phyloP scores from a whole-genome alignment of 2,888 invertebrate genomes.

The Penaeus monodon region DNA sequence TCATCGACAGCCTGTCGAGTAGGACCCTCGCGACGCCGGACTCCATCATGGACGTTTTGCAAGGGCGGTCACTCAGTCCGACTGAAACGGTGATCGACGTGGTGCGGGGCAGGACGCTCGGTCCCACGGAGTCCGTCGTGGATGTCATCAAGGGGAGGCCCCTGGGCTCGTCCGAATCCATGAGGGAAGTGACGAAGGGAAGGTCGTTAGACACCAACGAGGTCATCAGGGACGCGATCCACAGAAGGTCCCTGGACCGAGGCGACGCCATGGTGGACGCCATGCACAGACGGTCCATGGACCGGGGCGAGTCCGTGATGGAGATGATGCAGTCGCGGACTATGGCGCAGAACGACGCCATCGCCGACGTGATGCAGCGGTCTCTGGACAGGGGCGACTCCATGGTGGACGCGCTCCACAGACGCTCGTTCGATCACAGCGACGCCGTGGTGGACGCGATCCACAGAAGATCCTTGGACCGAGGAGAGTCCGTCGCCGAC shows the following conservation, averaged over 20 bases:
- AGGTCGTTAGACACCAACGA: not conserved
- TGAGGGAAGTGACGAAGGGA: constrained; percentile 4
- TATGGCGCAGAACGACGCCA: too few relatives aligned
- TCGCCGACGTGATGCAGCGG: too few relatives aligned
- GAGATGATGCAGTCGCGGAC: too few relatives aligned
- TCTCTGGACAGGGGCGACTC: not conserved
- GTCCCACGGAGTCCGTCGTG: constrained; percentile 16
- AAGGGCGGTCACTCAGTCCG: not conserved
- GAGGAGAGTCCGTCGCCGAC: too few relatives aligned
- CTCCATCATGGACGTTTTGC: not conserved
- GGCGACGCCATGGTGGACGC: constrained; percentile 13
- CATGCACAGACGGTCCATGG: not conserved
- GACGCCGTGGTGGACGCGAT: too few relatives aligned
- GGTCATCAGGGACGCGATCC: not conserved
- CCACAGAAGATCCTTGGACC: too few relatives aligned
- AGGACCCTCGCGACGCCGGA: not conserved
- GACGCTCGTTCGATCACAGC: not conserved
- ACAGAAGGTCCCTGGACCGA: not conserved
- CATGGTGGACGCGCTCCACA: constrained; percentile 3
- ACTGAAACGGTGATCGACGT: constrained; percentile 1
- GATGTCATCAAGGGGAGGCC: constrained; percentile 21
- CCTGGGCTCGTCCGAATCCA: constrained; percentile 2
- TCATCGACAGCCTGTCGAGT: constrained; percentile 41
- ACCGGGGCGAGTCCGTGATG: too few relatives aligned
- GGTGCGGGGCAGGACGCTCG: not conserved